These are phyloP conservation scores for Triplophysa rosa DNA, from an alignment of 2,113 vertebrate genomes.

Conservation along the genomic window DNA sequence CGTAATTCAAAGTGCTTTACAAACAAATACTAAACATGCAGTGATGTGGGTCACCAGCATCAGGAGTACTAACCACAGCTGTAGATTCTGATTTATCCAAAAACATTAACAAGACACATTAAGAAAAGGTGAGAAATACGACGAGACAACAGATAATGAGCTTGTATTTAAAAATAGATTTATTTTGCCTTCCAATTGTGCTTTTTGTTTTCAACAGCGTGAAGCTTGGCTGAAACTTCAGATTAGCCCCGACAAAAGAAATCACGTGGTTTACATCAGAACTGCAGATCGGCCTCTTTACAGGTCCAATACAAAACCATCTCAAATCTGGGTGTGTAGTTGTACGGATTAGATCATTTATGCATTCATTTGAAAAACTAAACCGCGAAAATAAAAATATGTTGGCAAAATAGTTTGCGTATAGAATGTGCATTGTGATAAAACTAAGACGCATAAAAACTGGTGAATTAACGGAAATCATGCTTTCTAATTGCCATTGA, in stretches of 20 bases:
- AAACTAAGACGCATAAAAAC: conserved; percentile 3
- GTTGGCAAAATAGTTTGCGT: conserved; percentile 6
- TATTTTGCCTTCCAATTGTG: conserved; percentile 56
- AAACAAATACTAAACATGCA: too few relatives aligned
- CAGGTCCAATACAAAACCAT: conserved; percentile 1
- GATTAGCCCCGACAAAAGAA: not conserved
- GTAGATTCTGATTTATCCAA: too few relatives aligned
- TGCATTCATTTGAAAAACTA: conserved; percentile 18
- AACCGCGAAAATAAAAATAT: conserved; percentile 5
- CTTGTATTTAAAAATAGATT: conserved; percentile 57
- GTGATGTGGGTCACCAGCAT: too few relatives aligned
- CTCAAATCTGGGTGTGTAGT: conserved; percentile 15
- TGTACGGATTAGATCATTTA: conserved; percentile 4
- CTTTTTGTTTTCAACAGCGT: conserved; percentile 28
- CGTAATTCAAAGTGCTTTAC: too few relatives aligned
- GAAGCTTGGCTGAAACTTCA: conserved; percentile 27
- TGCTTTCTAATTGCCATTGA: not conserved
- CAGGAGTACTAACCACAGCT: too few relatives aligned
- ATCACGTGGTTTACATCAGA: conserved; percentile 12
- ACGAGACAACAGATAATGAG: not conserved
- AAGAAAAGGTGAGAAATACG: not conserved
- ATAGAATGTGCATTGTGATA: not conserved
- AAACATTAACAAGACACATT: too few relatives aligned
- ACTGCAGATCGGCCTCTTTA: conserved; percentile 27
- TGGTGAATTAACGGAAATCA: not conserved